A percentile compares a stretch with the other conserved stretches of the same genome.
Evolutionary conservation across 2,797 vertebrate genomes (phyloP).

Genomic region (Eleutherodactylus coqui): DNA sequence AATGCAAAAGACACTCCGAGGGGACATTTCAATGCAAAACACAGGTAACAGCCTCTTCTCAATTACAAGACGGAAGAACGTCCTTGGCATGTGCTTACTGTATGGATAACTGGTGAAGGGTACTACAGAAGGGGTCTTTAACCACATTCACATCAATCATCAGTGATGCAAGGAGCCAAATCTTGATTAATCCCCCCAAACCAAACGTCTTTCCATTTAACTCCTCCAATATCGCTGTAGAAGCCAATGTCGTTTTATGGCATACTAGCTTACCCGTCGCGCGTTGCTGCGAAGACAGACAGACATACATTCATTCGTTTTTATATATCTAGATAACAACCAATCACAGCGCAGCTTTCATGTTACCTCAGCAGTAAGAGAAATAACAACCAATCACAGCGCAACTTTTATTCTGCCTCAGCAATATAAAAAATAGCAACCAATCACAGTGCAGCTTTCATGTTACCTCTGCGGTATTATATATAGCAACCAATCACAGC

Average conservation of each 20-base stretch:
- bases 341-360: too few relatives aligned
- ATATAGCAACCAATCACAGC: too few relatives aligned
- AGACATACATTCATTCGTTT: too few relatives aligned
- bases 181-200: background rate
- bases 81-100: conserved; percentile 31
- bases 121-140: background rate
- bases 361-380: too few relatives aligned
- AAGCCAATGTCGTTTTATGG: background rate
- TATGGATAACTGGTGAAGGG: background rate
- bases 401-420: too few relatives aligned
- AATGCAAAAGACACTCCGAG: conserved; percentile 48
- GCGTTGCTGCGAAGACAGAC: too few relatives aligned
- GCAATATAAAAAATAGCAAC: too few relatives aligned
- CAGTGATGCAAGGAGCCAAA: background rate
- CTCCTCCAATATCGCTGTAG: background rate
- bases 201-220: background rate
- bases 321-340: too few relatives aligned
- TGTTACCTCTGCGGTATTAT: too few relatives aligned
- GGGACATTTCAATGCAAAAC: conserved; percentile 48
- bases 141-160: background rate
- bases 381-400: too few relatives aligned
- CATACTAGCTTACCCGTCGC: too few relatives aligned
- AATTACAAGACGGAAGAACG: conserved; percentile 12
- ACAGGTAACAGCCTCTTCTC: conserved; percentile 15
- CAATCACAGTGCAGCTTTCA: too few relatives aligned